Evolutionary conservation across 2,113 vertebrate species (phyloP), one percentile per base, ranked within the genome.

Genomic region (Rhynchopsitta pachyrhyncha): DNA sequence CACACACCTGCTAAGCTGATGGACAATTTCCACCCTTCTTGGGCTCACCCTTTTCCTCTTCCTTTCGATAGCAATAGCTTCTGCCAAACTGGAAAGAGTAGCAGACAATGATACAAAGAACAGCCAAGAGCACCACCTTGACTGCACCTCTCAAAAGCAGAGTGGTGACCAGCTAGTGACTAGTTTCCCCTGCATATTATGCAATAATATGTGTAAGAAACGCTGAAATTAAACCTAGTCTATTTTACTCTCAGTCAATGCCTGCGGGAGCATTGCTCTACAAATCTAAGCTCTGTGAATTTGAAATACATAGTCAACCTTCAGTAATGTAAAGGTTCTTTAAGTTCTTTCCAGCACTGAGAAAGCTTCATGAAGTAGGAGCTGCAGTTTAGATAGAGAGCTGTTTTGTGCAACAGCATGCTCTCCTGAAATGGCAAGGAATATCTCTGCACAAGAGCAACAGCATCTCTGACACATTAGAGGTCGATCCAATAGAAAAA

Each of bases 61-160:
- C 35, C 33, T 68, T 29, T 24, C 41, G n/a, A 25, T 0, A 57
- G 11, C 0, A 0, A 35, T 9, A 84, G 31, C 16, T 92, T 50
- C 68, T 86, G 47, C 25, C 33, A 60, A 20, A 87, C 24, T 41
- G 73, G 73, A 37, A 77, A 29, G 33, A 63, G 20, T 5, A 92
- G n/a, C 42, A 75, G 46, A 25, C 28, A 37, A 35, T 0, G 0
- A 62, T 46, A 49, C 28, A 62, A 57, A 59, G 7, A 52, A 6
- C 46, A 66, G 11, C n/a, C 16, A 46, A 42, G 60, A 82, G n/a
- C 29, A 55, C 25, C 0, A 0, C 19, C 33, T 55, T 33, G 46
- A 17, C 31, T 73, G 24, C 27, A 28, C 50, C 18, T 88, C 44
- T 33, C 35, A 27, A 60, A 85, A 90, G 31, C n/a, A 74, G 52